Conservation (phyloP, 2,797 vertebrate genomes). For the Rachycentron canadum region DNA sequence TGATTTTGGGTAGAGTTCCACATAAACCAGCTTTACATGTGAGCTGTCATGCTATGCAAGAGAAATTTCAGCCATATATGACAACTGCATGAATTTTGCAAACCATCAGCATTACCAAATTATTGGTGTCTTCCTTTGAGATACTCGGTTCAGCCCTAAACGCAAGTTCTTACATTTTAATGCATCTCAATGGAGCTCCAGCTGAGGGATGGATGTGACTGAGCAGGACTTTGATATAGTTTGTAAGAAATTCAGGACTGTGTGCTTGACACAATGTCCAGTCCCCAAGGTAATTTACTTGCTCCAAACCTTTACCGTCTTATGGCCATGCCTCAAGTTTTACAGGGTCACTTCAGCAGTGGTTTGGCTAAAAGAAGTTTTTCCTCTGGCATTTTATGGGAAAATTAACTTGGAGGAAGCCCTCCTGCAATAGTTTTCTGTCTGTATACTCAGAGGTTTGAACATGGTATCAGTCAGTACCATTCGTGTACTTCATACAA, state of each 20-base stretch:
- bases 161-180: conserved; percentile 69
- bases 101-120: conserved; percentile 61
- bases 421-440: conserved; percentile 52
- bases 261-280: conserved; percentile 66
- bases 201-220: conserved; percentile 62
- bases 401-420: conserved; percentile 65
- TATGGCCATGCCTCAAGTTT: conserved; percentile 56
- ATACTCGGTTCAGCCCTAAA: conserved; percentile 60
- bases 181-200: conserved; percentile 69
- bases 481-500: conserved; percentile 46
- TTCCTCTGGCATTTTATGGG: conserved; percentile 50
- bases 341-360: conserved; percentile 54
- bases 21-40: conserved; percentile 54
- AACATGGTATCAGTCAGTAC: conserved; percentile 44
- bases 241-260: conserved; percentile 71
- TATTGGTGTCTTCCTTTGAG: conserved; percentile 70
- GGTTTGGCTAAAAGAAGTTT: conserved; percentile 44
- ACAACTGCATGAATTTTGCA: conserved; percentile 58
- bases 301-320: conserved; percentile 59
- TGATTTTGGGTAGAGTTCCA: conserved; percentile 51
- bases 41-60: conserved; percentile 38
- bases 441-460: conserved; percentile 41
- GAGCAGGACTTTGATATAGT: conserved; percentile 73
- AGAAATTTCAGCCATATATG: conserved; percentile 43
- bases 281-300: conserved; percentile 68